Evolutionary conservation across 2,797 vertebrate genomes (phyloP).

Genomic region (Nasua narica): DNA sequence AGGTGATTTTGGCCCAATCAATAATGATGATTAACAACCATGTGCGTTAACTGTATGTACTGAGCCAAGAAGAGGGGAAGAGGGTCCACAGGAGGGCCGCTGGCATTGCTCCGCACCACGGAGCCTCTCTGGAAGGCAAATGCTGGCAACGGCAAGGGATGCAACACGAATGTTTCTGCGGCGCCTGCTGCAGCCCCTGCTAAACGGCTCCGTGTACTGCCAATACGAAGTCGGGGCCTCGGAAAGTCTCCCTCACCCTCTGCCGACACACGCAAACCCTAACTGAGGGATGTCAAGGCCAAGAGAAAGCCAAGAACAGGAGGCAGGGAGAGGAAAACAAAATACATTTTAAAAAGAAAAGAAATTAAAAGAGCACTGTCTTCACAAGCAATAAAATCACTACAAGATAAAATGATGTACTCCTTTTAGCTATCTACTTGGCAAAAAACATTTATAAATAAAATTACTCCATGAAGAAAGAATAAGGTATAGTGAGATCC

Average conservation of each 20-base stretch:
- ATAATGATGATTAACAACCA: constrained; percentile 76
- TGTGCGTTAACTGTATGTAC: constrained; percentile 66
- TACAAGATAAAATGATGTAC: neutral
- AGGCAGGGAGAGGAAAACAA: neutral
- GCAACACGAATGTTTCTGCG: constrained; percentile 59
- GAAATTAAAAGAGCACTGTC: neutral
- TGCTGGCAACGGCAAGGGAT: constrained; percentile 65
- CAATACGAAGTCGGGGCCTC: constrained; percentile 52
- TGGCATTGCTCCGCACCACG: constrained; percentile 26
- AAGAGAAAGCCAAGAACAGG: neutral
- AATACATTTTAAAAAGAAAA: neutral
- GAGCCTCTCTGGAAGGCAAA: constrained; percentile 73
- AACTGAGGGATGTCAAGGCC: constrained; percentile 53
- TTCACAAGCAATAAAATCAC: neutral
- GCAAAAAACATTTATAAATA: neutral
- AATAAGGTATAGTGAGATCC: neutral
- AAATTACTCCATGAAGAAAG: neutral
- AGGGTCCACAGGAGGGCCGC: constrained; percentile 33
- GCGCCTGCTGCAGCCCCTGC: constrained; percentile 62
- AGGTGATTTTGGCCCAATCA: constrained; percentile 67
- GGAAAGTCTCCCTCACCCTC: constrained; percentile 56
- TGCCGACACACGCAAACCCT: constrained; percentile 68
- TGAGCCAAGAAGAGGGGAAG: constrained; percentile 48
- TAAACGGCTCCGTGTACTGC: constrained; percentile 66
- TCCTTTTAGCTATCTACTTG: neutral